Conservation (phyloP, 2,113 vertebrate species). For the Ptyas mucosa region DNA sequence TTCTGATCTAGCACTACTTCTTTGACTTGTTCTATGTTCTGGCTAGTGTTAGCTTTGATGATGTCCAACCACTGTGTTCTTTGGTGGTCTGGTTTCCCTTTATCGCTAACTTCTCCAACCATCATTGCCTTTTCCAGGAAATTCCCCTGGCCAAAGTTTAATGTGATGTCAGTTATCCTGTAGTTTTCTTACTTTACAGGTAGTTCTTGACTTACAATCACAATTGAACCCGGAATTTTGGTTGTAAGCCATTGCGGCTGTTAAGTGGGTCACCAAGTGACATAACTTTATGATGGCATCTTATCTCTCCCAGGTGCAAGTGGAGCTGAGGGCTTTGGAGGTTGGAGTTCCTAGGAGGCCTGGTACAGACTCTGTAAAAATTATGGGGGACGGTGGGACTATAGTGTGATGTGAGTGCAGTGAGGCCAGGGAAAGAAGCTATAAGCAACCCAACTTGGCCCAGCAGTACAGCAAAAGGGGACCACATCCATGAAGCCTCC, state of each 20-base stretch:
- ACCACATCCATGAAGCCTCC: neutral
- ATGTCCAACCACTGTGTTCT: neutral
- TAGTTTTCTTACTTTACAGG: neutral
- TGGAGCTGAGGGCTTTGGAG: neutral
- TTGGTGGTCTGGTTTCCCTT: neutral
- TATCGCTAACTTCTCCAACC: neutral
- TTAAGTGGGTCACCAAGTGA: neutral
- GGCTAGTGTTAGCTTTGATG: neutral
- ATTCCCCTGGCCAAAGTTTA: neutral
- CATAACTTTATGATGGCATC: neutral
- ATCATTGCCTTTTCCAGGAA: neutral
- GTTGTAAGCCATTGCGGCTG: neutral
- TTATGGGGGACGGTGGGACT: fast-evolving
- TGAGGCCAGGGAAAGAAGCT: neutral
- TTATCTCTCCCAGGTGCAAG: neutral
- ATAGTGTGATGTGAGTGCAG: neutral
- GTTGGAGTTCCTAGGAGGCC: neutral
- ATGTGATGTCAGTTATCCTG: neutral
- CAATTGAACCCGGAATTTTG: neutral
- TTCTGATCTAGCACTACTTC: neutral
- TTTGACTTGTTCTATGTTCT: neutral
- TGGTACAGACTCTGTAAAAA: neutral
- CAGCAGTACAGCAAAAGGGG: neutral
- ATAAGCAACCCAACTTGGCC: neutral
- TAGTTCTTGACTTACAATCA: neutral